Percentiles rank a stretch among this genome's conserved stretches.
These are phyloP conservation scores for Agrochola lychnidis DNA, from an alignment of 2,888 invertebrate genomes.

Conservation along the genomic window DNA sequence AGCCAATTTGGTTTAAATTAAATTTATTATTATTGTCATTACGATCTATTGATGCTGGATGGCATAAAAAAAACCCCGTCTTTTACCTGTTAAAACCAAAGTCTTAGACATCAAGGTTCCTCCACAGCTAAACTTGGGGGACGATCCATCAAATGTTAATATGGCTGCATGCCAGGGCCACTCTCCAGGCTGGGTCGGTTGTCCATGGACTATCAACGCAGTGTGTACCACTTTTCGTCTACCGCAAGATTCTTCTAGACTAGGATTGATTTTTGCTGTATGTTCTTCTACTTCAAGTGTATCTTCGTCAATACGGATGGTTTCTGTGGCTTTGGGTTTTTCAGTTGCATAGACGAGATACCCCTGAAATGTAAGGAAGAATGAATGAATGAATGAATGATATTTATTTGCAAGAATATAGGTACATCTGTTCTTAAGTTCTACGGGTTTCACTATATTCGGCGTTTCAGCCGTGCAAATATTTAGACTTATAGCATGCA, in stretches of 20 bases:
- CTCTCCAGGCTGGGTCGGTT: slow-evolving; percentile 78
- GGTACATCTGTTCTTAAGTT: too few relatives aligned
- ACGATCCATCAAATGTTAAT: slow-evolving; percentile 51
- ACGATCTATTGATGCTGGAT: background rate
- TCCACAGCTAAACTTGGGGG: slow-evolving; percentile 79
- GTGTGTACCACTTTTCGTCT: slow-evolving; percentile 74
- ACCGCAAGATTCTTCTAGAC: slow-evolving; percentile 71
- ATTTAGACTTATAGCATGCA: too few relatives aligned
- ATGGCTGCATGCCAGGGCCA: slow-evolving; percentile 86
- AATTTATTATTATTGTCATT: background rate
- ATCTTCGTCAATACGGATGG: background rate
- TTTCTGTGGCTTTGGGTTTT: background rate
- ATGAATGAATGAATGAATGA: too few relatives aligned
- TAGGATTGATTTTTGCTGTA: background rate
- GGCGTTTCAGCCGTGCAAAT: too few relatives aligned
- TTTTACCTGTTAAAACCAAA: slow-evolving; percentile 78
- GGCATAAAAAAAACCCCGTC: background rate
- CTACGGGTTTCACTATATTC: too few relatives aligned
- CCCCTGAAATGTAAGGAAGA: background rate
- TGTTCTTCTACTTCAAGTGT: too few relatives aligned
- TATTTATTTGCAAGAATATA: too few relatives aligned
- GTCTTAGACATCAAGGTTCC: slow-evolving; percentile 78
- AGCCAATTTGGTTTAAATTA: background rate
- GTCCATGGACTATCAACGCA: slow-evolving; percentile 78
- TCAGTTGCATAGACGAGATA: slow-evolving; percentile 8